A percentile compares a stretch with the other conserved stretches of the same genome.
Conservation (phyloP, 2,888 invertebrate species). For the Busseola fusca region DNA sequence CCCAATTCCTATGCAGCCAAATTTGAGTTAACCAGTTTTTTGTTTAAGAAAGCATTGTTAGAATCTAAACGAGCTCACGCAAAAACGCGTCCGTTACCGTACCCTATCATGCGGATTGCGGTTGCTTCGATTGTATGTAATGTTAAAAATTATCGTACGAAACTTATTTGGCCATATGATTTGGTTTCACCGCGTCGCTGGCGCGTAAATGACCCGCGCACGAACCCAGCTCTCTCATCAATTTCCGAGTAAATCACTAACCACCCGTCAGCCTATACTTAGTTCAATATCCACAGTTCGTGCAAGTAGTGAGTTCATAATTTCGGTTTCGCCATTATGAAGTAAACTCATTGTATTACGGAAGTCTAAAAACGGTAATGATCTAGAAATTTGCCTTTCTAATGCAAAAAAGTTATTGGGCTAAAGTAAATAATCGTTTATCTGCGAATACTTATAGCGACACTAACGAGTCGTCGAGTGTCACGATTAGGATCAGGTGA, state of each 20-base stretch:
- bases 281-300: slow-evolving; percentile 64
- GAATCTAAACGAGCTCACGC: slow-evolving; percentile 71
- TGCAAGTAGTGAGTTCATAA: slow-evolving; percentile 69
- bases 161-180: slow-evolving; percentile 65
- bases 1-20: slow-evolving; percentile 71
- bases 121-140: slow-evolving; percentile 76
- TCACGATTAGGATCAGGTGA: slow-evolving; percentile 65
- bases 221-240: slow-evolving; percentile 68
- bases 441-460: slow-evolving; percentile 55
- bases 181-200: slow-evolving; percentile 61
- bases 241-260: slow-evolving; percentile 70
- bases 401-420: slow-evolving; percentile 57
- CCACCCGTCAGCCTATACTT: slow-evolving; percentile 58
- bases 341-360: slow-evolving; percentile 47
- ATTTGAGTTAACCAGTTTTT: slow-evolving; percentile 74
- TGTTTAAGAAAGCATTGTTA: slow-evolving; percentile 72
- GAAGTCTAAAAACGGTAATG: slow-evolving; percentile 49
- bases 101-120: slow-evolving; percentile 72
- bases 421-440: slow-evolving; percentile 58
- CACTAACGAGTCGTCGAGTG: slow-evolving; percentile 60
- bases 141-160: slow-evolving; percentile 72
- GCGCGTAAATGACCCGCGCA: slow-evolving; percentile 70
- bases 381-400: slow-evolving; percentile 59
- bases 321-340: slow-evolving; percentile 59
- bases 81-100: slow-evolving; percentile 79